Base-by-base conservation (phyloP, 2,888 invertebrate genomes). In the Eulithis testata region DNA sequence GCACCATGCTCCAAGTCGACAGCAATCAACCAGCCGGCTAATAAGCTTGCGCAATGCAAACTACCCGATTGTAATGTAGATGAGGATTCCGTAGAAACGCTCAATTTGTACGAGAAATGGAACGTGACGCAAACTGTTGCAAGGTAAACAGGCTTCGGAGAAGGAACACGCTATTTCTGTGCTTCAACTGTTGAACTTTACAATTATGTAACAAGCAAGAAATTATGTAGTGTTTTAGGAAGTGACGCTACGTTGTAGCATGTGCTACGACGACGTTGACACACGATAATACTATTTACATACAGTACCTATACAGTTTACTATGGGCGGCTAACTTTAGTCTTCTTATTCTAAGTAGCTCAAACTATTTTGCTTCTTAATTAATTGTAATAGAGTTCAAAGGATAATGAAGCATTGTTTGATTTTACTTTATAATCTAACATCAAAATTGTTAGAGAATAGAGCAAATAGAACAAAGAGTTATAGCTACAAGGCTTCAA, bases 31-130 rank as follows among this genome's bases (percentile, higher is more conserved):
- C 58, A 31, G 45, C 52, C 55, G 37, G 59, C 58, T 63, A 63
- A 67, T 61, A 63, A 65, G 63, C 63, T 63, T 49, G 53, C 60
- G 57, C 63, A 60, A 57, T 57, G 57, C 58, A 65, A 69, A 69
- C 69, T 61, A 44, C 50, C 49, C 67, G 57, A 59, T 65, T 59
- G 59, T 62, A 55, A 66, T 66, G 58, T 59, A 66, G 51, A 66
- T 62, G 51, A 66, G 59, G 37, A 31, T 50, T 45, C 27, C 45
- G 21, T 59, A 62, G 45, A 62, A 59, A 59, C 62, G 40, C 50
- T 62, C 54, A 54, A 64, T 64, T 62, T 59, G 64, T 52, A 49
- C 21, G 49, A 58, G 54, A 47, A 36, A 14, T n/a, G 21, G 45
- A 40, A 49, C 57, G 61, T 59, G 40, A 57, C 47, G 27, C 8